Conservation (phyloP, 2,113 vertebrate species). For the Cygnus buccinator region DNA sequence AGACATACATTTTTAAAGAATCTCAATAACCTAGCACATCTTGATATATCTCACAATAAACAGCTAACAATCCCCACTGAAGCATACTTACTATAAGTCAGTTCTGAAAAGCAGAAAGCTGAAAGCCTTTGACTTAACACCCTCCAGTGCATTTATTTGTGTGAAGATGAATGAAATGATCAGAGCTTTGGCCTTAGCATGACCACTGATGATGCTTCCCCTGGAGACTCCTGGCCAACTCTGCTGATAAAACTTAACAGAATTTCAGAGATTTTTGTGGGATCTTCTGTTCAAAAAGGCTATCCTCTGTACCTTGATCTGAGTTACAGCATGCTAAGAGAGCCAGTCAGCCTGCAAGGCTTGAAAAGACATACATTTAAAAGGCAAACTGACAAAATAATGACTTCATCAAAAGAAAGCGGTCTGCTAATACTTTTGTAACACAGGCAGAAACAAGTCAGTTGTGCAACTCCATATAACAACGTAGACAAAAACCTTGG, state of each 20-base stretch:
- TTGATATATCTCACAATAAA: conserved; percentile 69
- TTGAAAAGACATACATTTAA: not conserved
- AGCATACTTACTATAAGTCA: conserved; percentile 30
- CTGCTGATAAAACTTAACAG: conserved; percentile 70
- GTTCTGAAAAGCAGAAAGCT: conserved; percentile 56
- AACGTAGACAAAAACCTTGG: not conserved
- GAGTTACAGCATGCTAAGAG: conserved; percentile 52
- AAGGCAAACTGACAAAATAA: conserved; percentile 49
- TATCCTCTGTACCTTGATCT: conserved; percentile 61
- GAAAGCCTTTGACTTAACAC: conserved; percentile 50
- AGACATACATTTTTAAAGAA: conserved; percentile 66
- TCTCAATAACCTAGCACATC: conserved; percentile 69
- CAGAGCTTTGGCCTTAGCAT: not conserved
- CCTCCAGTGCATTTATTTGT: not conserved
- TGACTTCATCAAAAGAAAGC: conserved; percentile 68
- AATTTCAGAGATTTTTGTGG: conserved; percentile 58
- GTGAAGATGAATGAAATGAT: not conserved
- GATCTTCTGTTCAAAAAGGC: conserved; percentile 36
- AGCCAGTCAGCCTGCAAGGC: conserved; percentile 71
- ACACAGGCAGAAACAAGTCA: conserved; percentile 60
- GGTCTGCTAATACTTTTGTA: conserved; percentile 14
- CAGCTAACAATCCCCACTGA: conserved; percentile 35
- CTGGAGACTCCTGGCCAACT: not conserved
- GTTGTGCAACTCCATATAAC: conserved; percentile 43
- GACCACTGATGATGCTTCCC: not conserved